Evolutionary conservation across 2,797 vertebrate genomes (phyloP), one percentile per base, ranked within the genome.

Genomic region (Enteromius afrohamiltoni): DNA sequence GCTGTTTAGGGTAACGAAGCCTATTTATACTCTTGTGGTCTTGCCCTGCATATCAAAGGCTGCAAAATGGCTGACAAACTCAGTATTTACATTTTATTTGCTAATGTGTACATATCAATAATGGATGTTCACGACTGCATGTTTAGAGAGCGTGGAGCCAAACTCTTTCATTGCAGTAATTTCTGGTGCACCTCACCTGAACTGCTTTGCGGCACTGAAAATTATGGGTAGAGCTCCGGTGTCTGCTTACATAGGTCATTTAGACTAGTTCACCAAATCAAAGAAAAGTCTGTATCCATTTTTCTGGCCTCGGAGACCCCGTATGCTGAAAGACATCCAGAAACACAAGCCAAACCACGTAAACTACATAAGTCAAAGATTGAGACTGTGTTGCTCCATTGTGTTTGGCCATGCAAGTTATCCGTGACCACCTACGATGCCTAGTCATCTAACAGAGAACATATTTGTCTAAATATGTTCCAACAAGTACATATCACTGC

Each of bases 1-100:
- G 21, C 19, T 85, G 84, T 82, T 85, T 82, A 71, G 67, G 55
- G 31, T 34, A 21, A 64, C 17, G 14, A 34, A 74, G 68, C 58
- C 65, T 82, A 65, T 78, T 82, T 82, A 73, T 67, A 62, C 55
- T 37, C 47, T 77, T 74, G 80, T 74, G 80, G 80, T 77, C 42
- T 58, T 49, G 51, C 67, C 34, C 21, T 69, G 67, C 37, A 70
- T 62, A 70, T 85, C 65, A 85, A 85, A 85, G 79, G 17, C 73
- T 64, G 21, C 21, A 47, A 69, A 81, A 76, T n/a, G 60, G 37
- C 42, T 58, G 51, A 65, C 55, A 3, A 83, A 75, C 70, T 73
- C 78, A 80, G 75, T 83, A 83, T 87, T 85, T 85, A 87, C 58
- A 51, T 78, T 77, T 53, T 58, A 23, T 62, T 73, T 67, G 45